phyloP scores from a whole-genome alignment of 2,113 vertebrate species.

The Pseudorasbora parva region DNA sequence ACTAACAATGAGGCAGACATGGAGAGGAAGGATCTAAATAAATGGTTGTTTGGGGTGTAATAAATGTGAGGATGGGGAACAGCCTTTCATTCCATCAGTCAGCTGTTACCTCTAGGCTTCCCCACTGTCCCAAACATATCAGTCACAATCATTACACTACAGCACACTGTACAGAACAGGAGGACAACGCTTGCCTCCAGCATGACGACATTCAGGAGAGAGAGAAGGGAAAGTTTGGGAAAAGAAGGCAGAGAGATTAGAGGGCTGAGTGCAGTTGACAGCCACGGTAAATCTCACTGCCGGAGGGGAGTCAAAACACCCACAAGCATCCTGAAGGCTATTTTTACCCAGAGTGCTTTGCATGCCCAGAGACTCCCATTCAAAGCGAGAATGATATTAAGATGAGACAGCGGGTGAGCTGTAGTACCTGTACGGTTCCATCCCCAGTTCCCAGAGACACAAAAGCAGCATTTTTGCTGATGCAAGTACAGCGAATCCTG shows the following conservation, averaged over 20 bases:
- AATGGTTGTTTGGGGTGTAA: not conserved
- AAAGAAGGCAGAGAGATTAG: not conserved
- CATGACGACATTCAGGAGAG: not conserved
- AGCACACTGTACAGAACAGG: not conserved
- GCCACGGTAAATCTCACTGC: conserved; percentile 58
- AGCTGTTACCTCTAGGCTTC: conserved; percentile 5
- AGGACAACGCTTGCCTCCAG: conserved; percentile 26
- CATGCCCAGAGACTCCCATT: not conserved
- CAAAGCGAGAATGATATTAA: not conserved
- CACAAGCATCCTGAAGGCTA: conserved; percentile 44
- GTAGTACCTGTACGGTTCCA: conserved; percentile 84
- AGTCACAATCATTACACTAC: conserved; percentile 15
- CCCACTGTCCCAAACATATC: not conserved
- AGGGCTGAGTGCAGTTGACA: conserved; percentile 12
- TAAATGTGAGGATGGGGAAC: not conserved
- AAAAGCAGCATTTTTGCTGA: conserved; percentile 74
- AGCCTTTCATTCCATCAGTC: not conserved
- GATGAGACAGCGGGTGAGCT: not conserved
- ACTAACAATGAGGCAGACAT: not conserved
- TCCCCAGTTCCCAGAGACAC: conserved; percentile 82
- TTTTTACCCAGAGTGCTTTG: conserved; percentile 27
- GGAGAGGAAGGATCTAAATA: not conserved
- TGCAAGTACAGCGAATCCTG: conserved; percentile 83
- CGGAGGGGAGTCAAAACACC: conserved; percentile 46
- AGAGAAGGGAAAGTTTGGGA: conserved; percentile 11